phyloP scores from a whole-genome alignment of 2,113 vertebrate species.

The Pachycephala philippinensis region DNA sequence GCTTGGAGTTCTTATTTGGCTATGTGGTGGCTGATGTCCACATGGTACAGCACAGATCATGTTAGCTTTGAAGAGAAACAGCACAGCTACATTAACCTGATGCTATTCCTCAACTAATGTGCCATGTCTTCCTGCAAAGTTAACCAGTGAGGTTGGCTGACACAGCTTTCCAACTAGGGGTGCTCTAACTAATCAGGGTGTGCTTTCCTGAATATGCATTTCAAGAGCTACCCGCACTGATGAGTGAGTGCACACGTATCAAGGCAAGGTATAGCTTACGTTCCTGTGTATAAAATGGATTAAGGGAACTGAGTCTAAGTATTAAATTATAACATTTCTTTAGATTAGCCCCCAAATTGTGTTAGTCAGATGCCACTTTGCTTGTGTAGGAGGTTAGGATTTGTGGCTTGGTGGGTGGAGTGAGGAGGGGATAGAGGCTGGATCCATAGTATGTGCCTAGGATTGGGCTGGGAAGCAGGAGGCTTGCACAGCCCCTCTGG shows the following conservation, averaged over 20 bases:
- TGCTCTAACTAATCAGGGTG: background rate
- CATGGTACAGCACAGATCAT: background rate
- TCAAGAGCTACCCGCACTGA: background rate
- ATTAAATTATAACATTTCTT: background rate
- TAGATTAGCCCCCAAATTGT: background rate
- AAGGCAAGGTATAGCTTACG: background rate
- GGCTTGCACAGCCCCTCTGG: background rate
- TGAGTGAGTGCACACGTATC: background rate
- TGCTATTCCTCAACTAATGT: background rate
- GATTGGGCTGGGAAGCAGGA: background rate
- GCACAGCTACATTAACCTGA: background rate
- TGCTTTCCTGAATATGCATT: background rate
- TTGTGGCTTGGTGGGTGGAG: background rate
- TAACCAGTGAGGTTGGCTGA: background rate
- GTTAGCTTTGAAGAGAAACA: background rate
- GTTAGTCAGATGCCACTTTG: background rate
- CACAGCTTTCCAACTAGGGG: background rate
- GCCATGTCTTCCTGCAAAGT: background rate
- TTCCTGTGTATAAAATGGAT: background rate
- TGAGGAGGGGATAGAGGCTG: background rate
- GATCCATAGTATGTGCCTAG: rapidly evolving
- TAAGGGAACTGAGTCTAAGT: background rate
- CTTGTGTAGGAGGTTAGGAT: background rate
- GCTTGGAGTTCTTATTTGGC: background rate
- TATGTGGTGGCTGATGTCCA: background rate